phyloP scores from a whole-genome alignment of 2,113 vertebrate genomes.

The Phasianus colchicus region DNA sequence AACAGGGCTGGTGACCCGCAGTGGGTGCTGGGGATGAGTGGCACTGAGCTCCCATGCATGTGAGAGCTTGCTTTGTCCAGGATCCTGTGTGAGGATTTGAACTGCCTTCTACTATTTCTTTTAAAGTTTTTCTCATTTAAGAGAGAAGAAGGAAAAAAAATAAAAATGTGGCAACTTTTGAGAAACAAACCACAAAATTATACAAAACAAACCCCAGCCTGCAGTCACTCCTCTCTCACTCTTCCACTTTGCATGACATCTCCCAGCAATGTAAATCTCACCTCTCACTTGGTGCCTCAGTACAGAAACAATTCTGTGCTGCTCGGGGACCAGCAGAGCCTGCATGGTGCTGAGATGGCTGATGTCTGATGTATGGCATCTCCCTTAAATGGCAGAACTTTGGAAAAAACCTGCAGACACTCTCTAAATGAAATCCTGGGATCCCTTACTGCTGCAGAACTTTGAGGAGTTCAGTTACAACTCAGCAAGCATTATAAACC shows the following conservation, averaged over 20 bases:
- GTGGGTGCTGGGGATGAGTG: neutral
- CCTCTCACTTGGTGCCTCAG: slow-evolving; percentile 8
- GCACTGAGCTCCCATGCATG: neutral
- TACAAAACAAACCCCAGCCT: neutral
- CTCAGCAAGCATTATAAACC: neutral
- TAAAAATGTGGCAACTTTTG: neutral
- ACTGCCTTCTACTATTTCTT: slow-evolving; percentile 8
- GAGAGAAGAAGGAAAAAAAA: neutral
- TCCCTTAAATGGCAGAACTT: neutral
- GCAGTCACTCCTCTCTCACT: neutral
- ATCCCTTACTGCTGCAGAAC: neutral
- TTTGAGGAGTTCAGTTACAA: fast-evolving
- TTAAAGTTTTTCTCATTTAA: neutral
- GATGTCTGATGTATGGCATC: neutral
- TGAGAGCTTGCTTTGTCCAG: neutral
- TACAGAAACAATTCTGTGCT: neutral
- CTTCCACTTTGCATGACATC: neutral
- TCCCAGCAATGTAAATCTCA: slow-evolving; percentile 28
- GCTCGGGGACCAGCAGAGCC: neutral
- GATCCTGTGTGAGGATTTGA: neutral
- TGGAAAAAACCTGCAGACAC: neutral
- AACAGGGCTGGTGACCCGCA: fast-evolving
- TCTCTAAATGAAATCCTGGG: neutral
- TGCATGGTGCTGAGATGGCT: neutral
- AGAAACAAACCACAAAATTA: slow-evolving; percentile 18